A percentile compares a stretch with the other conserved stretches of the same genome.
These are phyloP conservation scores for Carcharodon carcharias DNA, from an alignment of 2,797 vertebrate genomes.

Conservation along the genomic window DNA sequence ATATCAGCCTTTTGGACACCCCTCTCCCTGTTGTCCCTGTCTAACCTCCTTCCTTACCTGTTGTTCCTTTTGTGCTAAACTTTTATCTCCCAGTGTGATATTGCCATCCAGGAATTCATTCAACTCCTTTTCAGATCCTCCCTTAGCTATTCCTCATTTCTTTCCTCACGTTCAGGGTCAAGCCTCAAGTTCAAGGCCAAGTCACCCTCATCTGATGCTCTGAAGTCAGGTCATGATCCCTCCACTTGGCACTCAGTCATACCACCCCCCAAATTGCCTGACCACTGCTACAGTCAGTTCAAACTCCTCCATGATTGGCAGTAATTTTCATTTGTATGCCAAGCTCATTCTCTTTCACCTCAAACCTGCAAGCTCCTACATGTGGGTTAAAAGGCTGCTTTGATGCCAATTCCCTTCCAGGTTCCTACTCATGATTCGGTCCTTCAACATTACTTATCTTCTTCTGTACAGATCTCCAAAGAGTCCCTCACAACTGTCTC, in stretches of 20 bases:
- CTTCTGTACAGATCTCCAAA: not conserved
- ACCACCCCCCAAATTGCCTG: not conserved
- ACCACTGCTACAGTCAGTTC: not conserved
- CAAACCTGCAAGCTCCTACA: not conserved
- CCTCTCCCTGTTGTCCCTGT: not conserved
- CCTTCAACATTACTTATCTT: not conserved
- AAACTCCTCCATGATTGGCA: not conserved
- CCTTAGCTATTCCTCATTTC: not conserved
- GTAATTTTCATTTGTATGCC: not conserved
- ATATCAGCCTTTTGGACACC: not conserved
- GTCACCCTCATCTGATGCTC: not conserved
- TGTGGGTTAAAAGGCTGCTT: not conserved
- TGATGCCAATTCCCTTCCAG: not conserved
- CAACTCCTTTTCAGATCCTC: not conserved
- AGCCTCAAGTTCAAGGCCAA: not conserved
- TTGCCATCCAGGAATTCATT: not conserved
- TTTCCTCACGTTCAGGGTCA: not conserved
- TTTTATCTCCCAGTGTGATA: not conserved
- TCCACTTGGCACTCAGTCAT: not conserved
- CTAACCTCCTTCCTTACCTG: not conserved
- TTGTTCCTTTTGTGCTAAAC: not conserved
- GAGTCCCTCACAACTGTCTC: not conserved
- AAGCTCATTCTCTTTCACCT: not conserved
- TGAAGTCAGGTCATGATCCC: not conserved
- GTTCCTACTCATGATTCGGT: not conserved